Percentiles rank a stretch among this genome's conserved stretches.
These are phyloP conservation scores for Drosophila trapezifrons DNA, from an alignment of 1,140 invertebrate genomes.

Conservation along the genomic window DNA sequence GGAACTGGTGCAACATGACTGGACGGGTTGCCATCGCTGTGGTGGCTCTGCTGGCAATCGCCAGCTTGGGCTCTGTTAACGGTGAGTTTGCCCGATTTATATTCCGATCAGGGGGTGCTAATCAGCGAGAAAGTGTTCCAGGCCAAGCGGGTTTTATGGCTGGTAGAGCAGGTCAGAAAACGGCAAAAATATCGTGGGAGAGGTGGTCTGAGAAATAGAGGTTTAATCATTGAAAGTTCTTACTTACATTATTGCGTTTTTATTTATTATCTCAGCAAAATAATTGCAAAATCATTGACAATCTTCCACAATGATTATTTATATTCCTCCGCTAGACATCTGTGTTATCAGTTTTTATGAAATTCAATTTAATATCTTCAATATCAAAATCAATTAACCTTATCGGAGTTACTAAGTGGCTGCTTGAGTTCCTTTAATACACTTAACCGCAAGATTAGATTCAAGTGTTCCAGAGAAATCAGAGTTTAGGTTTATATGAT, in stretches of 20 bases:
- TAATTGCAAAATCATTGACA: background rate
- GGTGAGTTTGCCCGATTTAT: conserved; percentile 61
- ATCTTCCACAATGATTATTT: background rate
- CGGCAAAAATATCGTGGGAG: too few species aligned
- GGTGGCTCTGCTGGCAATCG: conserved; percentile 42
- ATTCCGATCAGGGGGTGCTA: conserved; percentile 58
- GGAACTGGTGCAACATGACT: conserved; percentile 58
- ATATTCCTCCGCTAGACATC: background rate
- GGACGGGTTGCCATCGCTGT: conserved; percentile 41
- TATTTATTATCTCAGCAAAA: too few species aligned
- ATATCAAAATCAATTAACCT: conserved; percentile 19
- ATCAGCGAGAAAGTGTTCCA: conserved; percentile 50
- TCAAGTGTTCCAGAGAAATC: conserved; percentile 37
- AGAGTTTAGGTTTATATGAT: background rate
- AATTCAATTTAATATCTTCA: conserved; percentile 5
- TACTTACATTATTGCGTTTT: too few species aligned
- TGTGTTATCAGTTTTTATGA: background rate
- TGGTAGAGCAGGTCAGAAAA: conserved; percentile 14
- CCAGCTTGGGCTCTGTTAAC: conserved; percentile 37
- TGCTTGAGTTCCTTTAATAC: conserved; percentile 20
- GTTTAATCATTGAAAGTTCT: too few species aligned
- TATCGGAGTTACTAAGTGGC: conserved; percentile 23
- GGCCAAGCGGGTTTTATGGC: conserved; percentile 5
- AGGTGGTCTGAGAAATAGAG: too few species aligned
- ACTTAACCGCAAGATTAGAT: conserved; percentile 15